Conservation (phyloP, 2,888 invertebrate species). For the Chaitophorus viminalis region DNA sequence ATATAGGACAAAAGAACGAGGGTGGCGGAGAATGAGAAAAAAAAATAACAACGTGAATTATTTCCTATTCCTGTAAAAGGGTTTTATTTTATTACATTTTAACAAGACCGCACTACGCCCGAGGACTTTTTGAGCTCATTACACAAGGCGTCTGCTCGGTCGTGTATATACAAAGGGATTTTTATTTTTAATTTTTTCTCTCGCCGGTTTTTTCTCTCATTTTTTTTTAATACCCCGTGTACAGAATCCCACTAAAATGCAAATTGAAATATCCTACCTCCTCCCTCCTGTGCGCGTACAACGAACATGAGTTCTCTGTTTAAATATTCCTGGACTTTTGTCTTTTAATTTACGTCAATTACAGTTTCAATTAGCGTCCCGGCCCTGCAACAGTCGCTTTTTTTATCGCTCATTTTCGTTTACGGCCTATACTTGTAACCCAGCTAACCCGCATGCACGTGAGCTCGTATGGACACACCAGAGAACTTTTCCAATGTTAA, state of each 20-base stretch:
- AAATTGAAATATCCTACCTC: constrained; percentile 51
- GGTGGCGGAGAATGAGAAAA: neutral
- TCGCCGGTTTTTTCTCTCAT: constrained; percentile 1
- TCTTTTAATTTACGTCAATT: constrained; percentile 62
- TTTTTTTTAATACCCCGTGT: constrained; percentile 23
- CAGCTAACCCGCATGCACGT: neutral
- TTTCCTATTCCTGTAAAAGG: constrained; percentile 51
- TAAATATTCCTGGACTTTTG: constrained; percentile 61
- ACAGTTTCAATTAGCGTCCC: constrained; percentile 57
- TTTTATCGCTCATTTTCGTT: constrained; percentile 40
- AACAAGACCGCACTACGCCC: constrained; percentile 58
- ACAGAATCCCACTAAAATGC: constrained; percentile 49
- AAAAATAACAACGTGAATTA: constrained; percentile 50
- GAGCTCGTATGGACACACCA: neutral
- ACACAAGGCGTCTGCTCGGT: constrained; percentile 57
- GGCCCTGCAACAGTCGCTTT: neutral
- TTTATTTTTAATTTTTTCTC: constrained; percentile 51
- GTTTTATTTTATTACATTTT: constrained; percentile 61
- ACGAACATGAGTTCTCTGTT: constrained; percentile 49
- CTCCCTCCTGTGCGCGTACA: too few relatives aligned
- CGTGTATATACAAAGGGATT: constrained; percentile 46
- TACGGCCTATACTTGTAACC: neutral
- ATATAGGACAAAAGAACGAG: neutral
- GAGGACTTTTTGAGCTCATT: constrained; percentile 61
- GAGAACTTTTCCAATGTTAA: constrained; percentile 35